Base-by-base conservation (phyloP, 2,113 vertebrate genomes). In the Takifugu flavidus region DNA sequence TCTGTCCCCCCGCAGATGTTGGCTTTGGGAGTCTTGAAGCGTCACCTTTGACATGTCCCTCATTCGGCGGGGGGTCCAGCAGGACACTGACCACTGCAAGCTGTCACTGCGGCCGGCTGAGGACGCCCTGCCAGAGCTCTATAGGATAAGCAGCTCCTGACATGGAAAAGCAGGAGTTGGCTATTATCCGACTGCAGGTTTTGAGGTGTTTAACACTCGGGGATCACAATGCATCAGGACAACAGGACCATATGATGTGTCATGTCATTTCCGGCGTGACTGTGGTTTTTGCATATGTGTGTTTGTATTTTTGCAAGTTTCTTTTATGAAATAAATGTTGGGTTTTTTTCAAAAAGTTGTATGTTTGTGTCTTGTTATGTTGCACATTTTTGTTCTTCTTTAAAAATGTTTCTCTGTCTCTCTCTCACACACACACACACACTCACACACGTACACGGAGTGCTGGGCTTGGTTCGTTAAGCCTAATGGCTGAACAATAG, bases 11-110 rank as follows among this genome's bases (percentile, higher is more conserved):
- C 90, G 91, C 93, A 94, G 92, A 92, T 94, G 92, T 90, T 92
- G 89, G 90, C 92, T 92, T 91, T 86, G 83, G 89, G 91, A 94
- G 93, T 93, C 91, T 93, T 90, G 88, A 92, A 91, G 92, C 91
- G 89, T 94, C 93, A 94, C 93, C 93, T 95, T 94, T 94, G 93
- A 94, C 93, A 94, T 86, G 88, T 86, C 83, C 85, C 88, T 83
- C 82, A 87, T 87, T 91, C 85, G 86, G 88, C 81, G 42, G 81
- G 88, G 88, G 83, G 83, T 85, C 73, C 85, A 89, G 88, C 87
- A 83, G 87, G 82, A 90, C 88, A 89, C 89, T 91, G 90, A 87
- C 89, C 88, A 78, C 85, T 85, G 85, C 93, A 94, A 94, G 91
- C 93, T 94, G 93, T 93, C 91, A 87, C 89, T 79, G 69, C 77